Evolutionary conservation across 2,888 invertebrate species (phyloP), one percentile per base, ranked within the genome.

Genomic region (Liopterus haemorrhoidalis): DNA sequence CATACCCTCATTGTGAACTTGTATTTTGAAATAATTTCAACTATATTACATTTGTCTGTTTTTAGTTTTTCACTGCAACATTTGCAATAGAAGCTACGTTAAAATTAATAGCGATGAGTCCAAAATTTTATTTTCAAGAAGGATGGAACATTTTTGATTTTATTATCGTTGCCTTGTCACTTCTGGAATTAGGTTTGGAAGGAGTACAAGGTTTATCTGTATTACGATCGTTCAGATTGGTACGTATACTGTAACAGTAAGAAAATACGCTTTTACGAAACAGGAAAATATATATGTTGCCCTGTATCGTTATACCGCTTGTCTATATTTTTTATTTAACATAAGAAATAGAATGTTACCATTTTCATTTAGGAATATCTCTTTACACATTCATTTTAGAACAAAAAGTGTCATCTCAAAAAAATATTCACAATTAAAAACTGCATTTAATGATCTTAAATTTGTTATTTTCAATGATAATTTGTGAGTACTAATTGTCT

Each of bases 141-240:
- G 92, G 93, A 57, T 97, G 96, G 96, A 97, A 97, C 71, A 90
- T 93, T 65, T 97, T 97, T 71, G 96, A 97, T 78, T 93, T 95
- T 71, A 88, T 95, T 63, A 96, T 97, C 69, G 97, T 97, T 64
- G 85, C 91, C 55, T 79, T 97, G 63, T 96, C 96, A 59, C 75
- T 96, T 57, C 74, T 96, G 64, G 97, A 97, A 72, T 78, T 96
- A 67, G 86, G 90, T 59, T 75, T 96, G 60, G 90, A 90, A 72
- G 90, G 89, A 58, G 90, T 95, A 61, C 90, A 92, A 74, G 96
- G 96, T 69, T 79, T 96, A 69, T 95, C 95, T 60, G 94, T 96
- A 52, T 84, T 97, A 64, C 81, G 96, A 72, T 93, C 95, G 49
- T 96, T 97, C 78, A 82, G 96, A 80, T 83, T 97, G 91, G 95